phyloP scores from a whole-genome alignment of 1,140 invertebrate species.

The Parapsyche elsis region DNA sequence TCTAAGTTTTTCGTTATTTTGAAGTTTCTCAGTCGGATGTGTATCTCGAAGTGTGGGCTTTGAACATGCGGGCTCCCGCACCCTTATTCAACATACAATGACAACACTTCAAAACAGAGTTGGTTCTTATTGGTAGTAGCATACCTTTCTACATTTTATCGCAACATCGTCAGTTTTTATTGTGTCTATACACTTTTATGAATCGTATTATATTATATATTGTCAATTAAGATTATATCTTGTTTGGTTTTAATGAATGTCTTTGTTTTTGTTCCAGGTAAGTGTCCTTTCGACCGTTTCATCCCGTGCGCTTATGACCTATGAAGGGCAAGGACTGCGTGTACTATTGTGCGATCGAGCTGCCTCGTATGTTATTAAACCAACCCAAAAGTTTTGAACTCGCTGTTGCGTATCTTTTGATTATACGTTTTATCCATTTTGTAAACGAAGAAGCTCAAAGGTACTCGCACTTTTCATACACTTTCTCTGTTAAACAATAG shows the following conservation, averaged over 20 bases:
- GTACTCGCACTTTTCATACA: too few species aligned
- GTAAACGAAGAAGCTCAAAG: neutral
- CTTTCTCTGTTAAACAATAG: too few species aligned
- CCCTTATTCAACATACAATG: slow-evolving; percentile 2
- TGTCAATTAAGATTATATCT: neutral
- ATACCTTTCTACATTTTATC: neutral
- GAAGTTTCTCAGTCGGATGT: neutral
- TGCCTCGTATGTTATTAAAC: slow-evolving; percentile 18
- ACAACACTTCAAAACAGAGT: slow-evolving; percentile 8
- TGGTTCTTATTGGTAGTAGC: neutral
- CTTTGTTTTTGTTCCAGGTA: slow-evolving; percentile 37
- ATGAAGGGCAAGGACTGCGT: neutral
- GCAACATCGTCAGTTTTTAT: neutral
- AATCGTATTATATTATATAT: neutral
- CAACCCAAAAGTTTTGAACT: slow-evolving; percentile 5
- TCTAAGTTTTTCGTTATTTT: slow-evolving; percentile 19
- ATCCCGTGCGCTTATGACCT: neutral
- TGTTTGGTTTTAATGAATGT: slow-evolving; percentile 4
- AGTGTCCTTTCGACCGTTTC: slow-evolving; percentile 5
- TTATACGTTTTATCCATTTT: neutral
- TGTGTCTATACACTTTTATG: neutral
- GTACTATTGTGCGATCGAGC: slow-evolving; percentile 7
- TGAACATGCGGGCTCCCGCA: slow-evolving; percentile 34
- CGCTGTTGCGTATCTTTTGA: slow-evolving; percentile 35
- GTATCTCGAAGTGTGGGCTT: neutral